phyloP scores from a whole-genome alignment of 2,888 invertebrate genomes.

The Spatulosminthurus flaviceps region DNA sequence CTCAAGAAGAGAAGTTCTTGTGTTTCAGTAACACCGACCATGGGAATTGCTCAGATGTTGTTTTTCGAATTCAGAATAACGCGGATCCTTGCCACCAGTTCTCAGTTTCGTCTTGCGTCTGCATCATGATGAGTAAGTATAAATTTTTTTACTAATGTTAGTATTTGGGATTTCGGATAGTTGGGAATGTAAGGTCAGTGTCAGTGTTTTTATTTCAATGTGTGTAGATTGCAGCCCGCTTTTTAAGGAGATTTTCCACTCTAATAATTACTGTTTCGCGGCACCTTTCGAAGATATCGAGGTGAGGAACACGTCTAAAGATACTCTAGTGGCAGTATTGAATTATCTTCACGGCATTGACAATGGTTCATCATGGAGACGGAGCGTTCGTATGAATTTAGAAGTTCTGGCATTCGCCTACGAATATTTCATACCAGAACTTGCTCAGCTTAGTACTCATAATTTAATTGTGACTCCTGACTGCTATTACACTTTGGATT shows the following conservation, averaged over 20 bases:
- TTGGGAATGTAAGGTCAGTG: too few relatives aligned
- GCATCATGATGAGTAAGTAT: too few relatives aligned
- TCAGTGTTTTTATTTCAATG: too few relatives aligned
- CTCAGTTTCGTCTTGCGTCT: too few relatives aligned
- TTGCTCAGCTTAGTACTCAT: background rate
- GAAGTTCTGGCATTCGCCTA: background rate
- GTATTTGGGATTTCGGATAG: too few relatives aligned
- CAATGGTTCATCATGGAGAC: background rate
- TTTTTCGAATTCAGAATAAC: too few relatives aligned
- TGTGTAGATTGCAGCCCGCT: background rate
- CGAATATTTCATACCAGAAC: background rate
- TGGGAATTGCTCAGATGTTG: background rate
- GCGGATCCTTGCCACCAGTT: too few relatives aligned
- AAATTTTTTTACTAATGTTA: too few relatives aligned
- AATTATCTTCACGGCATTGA: conserved; percentile 2
- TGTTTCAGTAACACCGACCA: too few relatives aligned
- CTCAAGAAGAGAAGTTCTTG: too few relatives aligned
- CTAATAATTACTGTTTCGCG: background rate
- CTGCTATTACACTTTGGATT: background rate
- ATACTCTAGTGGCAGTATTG: background rate
- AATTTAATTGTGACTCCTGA: background rate
- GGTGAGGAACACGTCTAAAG: background rate
- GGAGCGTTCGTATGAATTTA: background rate
- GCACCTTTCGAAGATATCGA: background rate
- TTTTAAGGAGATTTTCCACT: background rate